Conservation (phyloP, 1,140 invertebrate genomes). For the Solenopsis fugax region DNA sequence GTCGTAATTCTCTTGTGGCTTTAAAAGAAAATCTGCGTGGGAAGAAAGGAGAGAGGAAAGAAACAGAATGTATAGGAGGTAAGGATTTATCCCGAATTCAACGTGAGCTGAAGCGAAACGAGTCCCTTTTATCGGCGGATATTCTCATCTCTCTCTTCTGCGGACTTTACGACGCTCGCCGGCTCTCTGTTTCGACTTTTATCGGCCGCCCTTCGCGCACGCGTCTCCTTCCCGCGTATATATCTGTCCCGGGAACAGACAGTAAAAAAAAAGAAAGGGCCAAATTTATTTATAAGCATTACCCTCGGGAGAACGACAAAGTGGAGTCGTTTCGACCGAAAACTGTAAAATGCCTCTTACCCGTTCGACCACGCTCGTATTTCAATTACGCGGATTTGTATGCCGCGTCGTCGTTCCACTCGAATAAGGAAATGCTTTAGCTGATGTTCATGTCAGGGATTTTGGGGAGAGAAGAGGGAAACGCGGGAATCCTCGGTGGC, state of each 20-base stretch:
- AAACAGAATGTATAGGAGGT: not conserved
- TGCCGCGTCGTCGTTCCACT: constrained; percentile 46
- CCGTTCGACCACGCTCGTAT: constrained; percentile 23
- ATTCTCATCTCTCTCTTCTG: constrained; percentile 24
- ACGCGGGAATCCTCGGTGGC: constrained; percentile 28
- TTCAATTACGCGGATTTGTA: constrained; percentile 69
- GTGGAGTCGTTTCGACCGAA: constrained; percentile 43
- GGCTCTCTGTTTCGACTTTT: constrained; percentile 62
- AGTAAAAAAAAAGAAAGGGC: constrained; percentile 30
- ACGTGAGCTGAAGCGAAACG: constrained; percentile 65
- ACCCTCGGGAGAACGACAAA: constrained; percentile 54
- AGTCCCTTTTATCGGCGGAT: constrained; percentile 67
- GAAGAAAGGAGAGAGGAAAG: constrained; percentile 2
- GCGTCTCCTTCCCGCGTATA: constrained; percentile 44
- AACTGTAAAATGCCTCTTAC: constrained; percentile 65
- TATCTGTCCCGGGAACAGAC: constrained; percentile 52
- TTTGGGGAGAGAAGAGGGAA: not conserved
- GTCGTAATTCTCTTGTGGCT: constrained; percentile 36
- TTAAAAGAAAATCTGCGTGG: constrained; percentile 39
- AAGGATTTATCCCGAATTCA: constrained; percentile 65
- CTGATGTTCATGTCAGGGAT: constrained; percentile 38
- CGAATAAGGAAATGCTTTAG: constrained; percentile 54
- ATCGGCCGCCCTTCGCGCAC: constrained; percentile 51
- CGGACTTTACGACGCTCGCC: constrained; percentile 57
- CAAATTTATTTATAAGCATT: constrained; percentile 74